A percentile compares a stretch with the other conserved stretches of the same genome.
phyloP scores from a whole-genome alignment of 2,797 vertebrate genomes.

The Intellagama lesueurii region DNA sequence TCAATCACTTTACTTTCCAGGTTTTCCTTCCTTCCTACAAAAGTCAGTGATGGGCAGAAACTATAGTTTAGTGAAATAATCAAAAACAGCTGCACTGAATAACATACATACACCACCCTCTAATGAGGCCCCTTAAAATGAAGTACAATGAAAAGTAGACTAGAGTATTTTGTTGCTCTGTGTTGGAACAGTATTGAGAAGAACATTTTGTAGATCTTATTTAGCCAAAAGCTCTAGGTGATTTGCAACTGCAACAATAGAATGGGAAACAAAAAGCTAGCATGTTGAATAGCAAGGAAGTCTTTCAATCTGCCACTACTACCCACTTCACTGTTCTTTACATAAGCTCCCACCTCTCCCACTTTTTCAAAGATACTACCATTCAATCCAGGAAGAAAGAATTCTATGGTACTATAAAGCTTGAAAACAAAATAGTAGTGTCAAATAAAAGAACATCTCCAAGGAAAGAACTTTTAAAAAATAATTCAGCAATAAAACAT shows the following conservation, averaged over 20 bases:
- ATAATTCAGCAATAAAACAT: not conserved
- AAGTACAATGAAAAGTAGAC: slow-evolving; percentile 83
- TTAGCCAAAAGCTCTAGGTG: slow-evolving; percentile 34
- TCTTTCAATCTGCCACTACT: not conserved
- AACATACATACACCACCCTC: slow-evolving; percentile 33
- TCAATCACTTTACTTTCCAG: slow-evolving; percentile 8
- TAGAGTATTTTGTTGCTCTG: slow-evolving; percentile 74
- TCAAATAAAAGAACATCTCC: not conserved
- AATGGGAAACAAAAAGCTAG: slow-evolving; percentile 56
- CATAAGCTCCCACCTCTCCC: not conserved
- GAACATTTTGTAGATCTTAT: slow-evolving; percentile 61
- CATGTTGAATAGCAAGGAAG: slow-evolving; percentile 40
- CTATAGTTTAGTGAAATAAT: slow-evolving; percentile 52
- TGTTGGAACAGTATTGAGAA: slow-evolving; percentile 48
- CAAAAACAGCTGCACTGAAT: slow-evolving; percentile 60
- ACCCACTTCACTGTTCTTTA: slow-evolving; percentile 11
- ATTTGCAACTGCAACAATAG: slow-evolving; percentile 63
- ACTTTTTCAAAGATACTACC: not conserved
- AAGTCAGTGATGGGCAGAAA: slow-evolving; percentile 50
- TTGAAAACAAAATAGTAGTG: not conserved
- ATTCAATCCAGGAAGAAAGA: not conserved
- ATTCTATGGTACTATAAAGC: not conserved
- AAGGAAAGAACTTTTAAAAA: not conserved
- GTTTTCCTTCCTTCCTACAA: slow-evolving; percentile 43
- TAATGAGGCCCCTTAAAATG: slow-evolving; percentile 76